Evolutionary conservation across 2,113 vertebrate species (phyloP), one percentile per base, ranked within the genome.

Genomic region (Oncorhynchus nerka): DNA sequence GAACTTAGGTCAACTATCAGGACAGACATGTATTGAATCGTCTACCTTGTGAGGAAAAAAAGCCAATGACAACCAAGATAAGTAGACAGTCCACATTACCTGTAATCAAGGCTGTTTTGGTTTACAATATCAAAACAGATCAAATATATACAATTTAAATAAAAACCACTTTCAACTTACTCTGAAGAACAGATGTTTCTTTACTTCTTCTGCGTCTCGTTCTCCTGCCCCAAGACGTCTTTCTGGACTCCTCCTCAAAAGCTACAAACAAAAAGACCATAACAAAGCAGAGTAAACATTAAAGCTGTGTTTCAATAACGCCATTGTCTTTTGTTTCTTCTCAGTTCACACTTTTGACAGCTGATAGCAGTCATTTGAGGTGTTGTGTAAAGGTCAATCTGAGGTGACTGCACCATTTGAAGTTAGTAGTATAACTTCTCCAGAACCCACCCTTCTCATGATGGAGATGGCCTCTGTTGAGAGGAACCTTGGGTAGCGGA

Each of bases 401-500:
- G 51, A 55, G 1, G 15, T 55, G 4, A 55, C 12, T 19, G 49
- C 49, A 34, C 13, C 39, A 45, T 45, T 45, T 45, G 39, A 45
- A 45, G 39, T 45, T 45, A 11, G 39, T 45, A 22, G 39, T 45
- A 45, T 0, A 45, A 45, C 39, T 45, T 45, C 39, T 32, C 9
- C 39, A 45, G 39, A 45, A 84, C 89, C 8, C 90, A 99, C 98
- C 94, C 97, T 93, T 93, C 97, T 96, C 98, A 99, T 99, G 89
- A 99, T 97, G 81, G 98, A 98, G 91, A 99, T 99, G 76, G 98
- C 96, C 90, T 99, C 97, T 69, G 97, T 99, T 28, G 98, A 99
- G 75, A 99, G 94, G 85, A 99, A 99, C 22, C 96, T 92, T 80
- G 98, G 98, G 84, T 99, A 99, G 78, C 97, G 95, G 77, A 99